Evolutionary conservation across 2,888 invertebrate species (phyloP), one percentile per base, ranked within the genome.

Genomic region (Nineta flava): DNA sequence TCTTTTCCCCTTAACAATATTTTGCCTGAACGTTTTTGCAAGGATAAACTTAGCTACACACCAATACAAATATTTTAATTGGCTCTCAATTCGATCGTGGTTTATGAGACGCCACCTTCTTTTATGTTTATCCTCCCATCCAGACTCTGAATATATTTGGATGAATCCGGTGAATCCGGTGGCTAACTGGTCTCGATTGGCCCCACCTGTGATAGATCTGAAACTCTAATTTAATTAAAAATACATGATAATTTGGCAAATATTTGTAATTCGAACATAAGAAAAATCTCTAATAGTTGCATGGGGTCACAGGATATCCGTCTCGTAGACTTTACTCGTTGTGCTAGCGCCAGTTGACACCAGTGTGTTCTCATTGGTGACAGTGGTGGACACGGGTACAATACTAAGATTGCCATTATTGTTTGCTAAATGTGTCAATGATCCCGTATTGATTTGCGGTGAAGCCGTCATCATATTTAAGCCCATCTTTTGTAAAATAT

Each of bases 291-390:
- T 38, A 38, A 38, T 13, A 13, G 38, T 12, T 38, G 3, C 38
- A 48, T 26, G 21, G 13, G 71, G 81, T 86, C 86, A 92, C 78
- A 92, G 86, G 72, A 92, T 92, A 67, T 92, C 92, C 57, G 92
- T 92, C 74, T 92, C 91, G 68, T 91, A 92, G 58, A 88, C 82
- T 70, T 87, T 87, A 62, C 77, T 85, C 47, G 80, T 83, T 52
- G 82, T 81, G 55, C 79, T 73, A 13, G 49, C 44, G 44, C 19
- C 19, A 64, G 62, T 40, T 62, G 47, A 42, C 55, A 50, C 34
- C 51, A 34, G n/a, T 34, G 50, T 46, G 57, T 56, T 46, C 52
- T 50, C 19, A 49, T 55, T 50, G 52, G 56, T 52, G n/a, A n/a
- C n/a, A n/a, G n/a, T n/a, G 51, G 56, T 50, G 53, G 61, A 47